These are phyloP conservation scores for Oryzias dopingdopingensis DNA, from an alignment of 2,797 vertebrate species.

Conservation along the genomic window DNA sequence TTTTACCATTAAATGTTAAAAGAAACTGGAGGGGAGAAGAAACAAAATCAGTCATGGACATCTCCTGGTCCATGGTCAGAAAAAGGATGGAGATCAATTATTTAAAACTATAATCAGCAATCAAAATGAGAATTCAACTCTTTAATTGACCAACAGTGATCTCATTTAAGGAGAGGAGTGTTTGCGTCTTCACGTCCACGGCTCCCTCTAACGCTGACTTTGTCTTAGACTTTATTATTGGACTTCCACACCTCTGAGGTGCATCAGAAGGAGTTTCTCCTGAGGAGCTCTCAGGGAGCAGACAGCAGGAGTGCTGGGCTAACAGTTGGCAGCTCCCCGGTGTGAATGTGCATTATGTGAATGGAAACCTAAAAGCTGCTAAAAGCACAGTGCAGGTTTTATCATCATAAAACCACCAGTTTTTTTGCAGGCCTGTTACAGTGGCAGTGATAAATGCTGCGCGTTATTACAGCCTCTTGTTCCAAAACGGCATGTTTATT, in stretches of 20 bases:
- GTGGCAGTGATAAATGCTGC: background rate
- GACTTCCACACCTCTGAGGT: constrained; percentile 10
- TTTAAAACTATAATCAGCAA: background rate
- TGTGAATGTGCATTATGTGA: background rate
- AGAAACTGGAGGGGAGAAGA: too few relatives aligned
- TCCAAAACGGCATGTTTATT: background rate
- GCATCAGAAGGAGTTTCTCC: constrained; percentile 3
- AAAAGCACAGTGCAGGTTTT: constrained; percentile 1
- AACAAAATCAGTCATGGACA: too few relatives aligned
- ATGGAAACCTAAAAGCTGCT: constrained; percentile 6
- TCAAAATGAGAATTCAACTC: too few relatives aligned
- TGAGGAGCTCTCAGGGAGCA: constrained; percentile 16
- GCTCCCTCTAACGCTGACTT: background rate
- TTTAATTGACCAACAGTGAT: too few relatives aligned
- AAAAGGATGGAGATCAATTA: background rate
- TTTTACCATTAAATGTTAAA: too few relatives aligned
- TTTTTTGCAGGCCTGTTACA: background rate
- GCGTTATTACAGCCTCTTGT: background rate
- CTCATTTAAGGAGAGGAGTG: too few relatives aligned
- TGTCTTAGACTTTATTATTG: constrained; percentile 12
- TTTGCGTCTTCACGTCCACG: background rate
- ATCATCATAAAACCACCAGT: constrained; percentile 16
- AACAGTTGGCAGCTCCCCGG: constrained; percentile 11
- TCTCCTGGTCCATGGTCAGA: background rate
- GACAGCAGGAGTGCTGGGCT: constrained; percentile 15